Conservation (phyloP, 2,113 vertebrate species). For the Monarcha castaneiventris region DNA sequence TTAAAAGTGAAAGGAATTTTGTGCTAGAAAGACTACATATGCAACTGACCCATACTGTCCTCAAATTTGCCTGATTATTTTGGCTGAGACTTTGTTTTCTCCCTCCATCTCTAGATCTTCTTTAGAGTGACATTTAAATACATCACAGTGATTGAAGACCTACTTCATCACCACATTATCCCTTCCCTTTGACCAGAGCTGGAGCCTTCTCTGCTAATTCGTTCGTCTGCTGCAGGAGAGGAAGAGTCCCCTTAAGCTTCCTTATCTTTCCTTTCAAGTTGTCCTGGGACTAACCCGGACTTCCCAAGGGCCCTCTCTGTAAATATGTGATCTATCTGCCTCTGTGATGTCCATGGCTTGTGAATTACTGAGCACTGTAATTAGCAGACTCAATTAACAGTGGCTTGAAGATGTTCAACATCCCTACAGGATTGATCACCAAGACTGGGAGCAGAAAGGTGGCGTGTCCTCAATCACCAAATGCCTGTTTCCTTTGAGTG, state of each 20-base stretch:
- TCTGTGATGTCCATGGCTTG: background rate
- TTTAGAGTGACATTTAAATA: constrained; percentile 7
- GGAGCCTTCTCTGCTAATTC: constrained; percentile 45
- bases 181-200: constrained; percentile 43
- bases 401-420: background rate
- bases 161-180: constrained; percentile 39
- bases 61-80: background rate
- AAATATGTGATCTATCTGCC: background rate
- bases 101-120: background rate
- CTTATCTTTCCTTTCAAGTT: constrained; percentile 60
- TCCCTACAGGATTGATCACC: background rate
- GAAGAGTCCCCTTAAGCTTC: constrained; percentile 40
- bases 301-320: background rate
- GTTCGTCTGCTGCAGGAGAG: constrained; percentile 19
- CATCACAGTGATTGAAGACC: constrained; percentile 53
- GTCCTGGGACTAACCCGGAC: background rate
- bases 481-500: background rate
- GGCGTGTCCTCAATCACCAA: background rate
- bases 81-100: constrained; percentile 15
- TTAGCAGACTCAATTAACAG: background rate
- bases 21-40: accelerated
- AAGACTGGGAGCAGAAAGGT: background rate
- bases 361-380: background rate
- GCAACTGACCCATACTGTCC: accelerated
- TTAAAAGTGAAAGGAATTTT: background rate